These are phyloP conservation scores for Ischnura elegans DNA, from an alignment of 2,888 invertebrate species.

Conservation along the genomic window DNA sequence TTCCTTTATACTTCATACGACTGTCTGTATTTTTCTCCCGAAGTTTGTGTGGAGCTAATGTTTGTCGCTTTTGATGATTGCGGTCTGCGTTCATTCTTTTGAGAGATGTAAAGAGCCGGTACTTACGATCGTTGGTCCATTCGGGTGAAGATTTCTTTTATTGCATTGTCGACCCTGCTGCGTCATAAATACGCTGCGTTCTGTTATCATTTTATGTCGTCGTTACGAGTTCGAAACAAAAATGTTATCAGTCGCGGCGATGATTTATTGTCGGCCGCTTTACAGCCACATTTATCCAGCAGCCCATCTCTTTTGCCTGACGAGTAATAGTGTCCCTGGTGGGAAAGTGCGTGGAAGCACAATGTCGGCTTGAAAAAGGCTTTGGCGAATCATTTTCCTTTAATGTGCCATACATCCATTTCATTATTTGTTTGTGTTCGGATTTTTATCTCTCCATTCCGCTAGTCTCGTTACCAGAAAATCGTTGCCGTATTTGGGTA, in stretches of 20 bases:
- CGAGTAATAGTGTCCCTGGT: not conserved
- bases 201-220: constrained; percentile 16
- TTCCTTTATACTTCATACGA: not conserved
- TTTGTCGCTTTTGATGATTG: not conserved
- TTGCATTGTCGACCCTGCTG: not conserved
- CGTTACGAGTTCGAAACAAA: not conserved
- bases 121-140: not conserved
- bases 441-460: not conserved
- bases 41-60: not conserved
- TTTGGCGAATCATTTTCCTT: not conserved
- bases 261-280: constrained; percentile 23
- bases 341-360: not conserved
- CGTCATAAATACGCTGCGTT: not conserved
- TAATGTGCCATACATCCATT: constrained; percentile 26
- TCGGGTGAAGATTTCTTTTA: constrained; percentile 9
- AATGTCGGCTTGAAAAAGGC: not conserved
- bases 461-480: not conserved
- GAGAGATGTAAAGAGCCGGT: not conserved
- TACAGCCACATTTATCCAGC: not conserved
- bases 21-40: no score
- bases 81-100: not conserved
- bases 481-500: not conserved
- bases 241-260: not conserved
- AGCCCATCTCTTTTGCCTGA: not conserved
- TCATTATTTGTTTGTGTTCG: not conserved